Evolutionary conservation across 2,113 vertebrate genomes (phyloP).

Genomic region (Chamaetylas fuelleborni): DNA sequence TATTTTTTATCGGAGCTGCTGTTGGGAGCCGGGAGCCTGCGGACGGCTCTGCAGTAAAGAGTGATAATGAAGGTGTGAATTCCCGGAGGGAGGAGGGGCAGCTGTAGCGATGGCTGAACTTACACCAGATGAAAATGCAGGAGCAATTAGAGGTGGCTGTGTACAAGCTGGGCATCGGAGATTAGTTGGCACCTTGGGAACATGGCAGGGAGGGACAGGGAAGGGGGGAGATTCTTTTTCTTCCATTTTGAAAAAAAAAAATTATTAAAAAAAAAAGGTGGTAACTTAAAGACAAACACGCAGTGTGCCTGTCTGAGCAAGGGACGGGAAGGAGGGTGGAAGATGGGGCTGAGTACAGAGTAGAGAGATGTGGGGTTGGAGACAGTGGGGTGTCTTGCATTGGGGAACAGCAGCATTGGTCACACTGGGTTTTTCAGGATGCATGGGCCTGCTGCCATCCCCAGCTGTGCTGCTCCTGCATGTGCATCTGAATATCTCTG

Average conservation of each 20-base stretch:
- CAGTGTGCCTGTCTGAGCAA: background rate
- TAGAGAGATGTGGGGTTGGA: background rate
- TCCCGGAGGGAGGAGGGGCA: slow-evolving; percentile 84
- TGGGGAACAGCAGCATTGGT: background rate
- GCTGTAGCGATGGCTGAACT: slow-evolving; percentile 88
- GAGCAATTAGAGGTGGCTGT: slow-evolving; percentile 89
- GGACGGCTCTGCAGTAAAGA: slow-evolving; percentile 93
- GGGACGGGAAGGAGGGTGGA: background rate
- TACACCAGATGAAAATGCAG: slow-evolving; percentile 87
- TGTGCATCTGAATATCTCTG: background rate
- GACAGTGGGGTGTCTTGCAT: rapidly evolving
- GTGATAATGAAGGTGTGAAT: slow-evolving; percentile 98
- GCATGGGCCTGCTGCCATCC: rapidly evolving
- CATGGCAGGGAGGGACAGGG: slow-evolving; percentile 72
- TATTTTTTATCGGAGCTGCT: slow-evolving; percentile 93
- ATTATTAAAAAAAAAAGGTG: background rate
- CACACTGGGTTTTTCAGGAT: background rate
- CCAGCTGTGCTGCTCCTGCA: background rate
- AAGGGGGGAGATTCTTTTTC: background rate
- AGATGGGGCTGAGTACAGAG: background rate
- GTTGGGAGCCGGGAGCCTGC: slow-evolving; percentile 85
- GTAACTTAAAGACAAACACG: background rate
- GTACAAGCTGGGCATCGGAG: slow-evolving; percentile 83
- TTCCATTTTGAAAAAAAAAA: slow-evolving; percentile 29
- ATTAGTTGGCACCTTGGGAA: slow-evolving; percentile 89